Evolutionary conservation across 2,797 vertebrate genomes (phyloP).

Genomic region (Notolabrus celidotus): DNA sequence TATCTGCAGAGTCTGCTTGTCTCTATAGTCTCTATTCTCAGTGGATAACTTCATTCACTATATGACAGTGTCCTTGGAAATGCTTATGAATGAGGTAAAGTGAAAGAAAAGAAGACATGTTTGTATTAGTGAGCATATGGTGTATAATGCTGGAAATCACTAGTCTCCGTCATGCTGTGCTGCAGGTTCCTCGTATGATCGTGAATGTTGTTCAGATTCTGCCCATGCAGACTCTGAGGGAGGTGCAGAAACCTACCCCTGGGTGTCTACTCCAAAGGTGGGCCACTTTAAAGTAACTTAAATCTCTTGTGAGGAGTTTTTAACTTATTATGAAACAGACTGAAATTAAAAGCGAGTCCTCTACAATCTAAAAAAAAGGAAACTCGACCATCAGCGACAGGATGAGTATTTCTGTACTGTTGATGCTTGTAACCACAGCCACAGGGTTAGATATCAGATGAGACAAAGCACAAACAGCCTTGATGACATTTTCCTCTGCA

Average conservation of each 20-base stretch:
- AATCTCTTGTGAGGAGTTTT: not conserved
- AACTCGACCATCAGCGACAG: too few species aligned
- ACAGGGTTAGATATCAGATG: too few species aligned
- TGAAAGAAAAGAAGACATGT: not conserved
- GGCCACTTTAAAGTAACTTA: not conserved
- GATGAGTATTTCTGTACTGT: too few species aligned
- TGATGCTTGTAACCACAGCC: too few species aligned
- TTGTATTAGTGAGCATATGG: not conserved
- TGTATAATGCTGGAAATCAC: not conserved
- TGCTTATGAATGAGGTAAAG: conserved; percentile 87
- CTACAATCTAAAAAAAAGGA: too few species aligned
- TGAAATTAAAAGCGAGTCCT: too few species aligned
- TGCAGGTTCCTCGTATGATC: conserved; percentile 88
- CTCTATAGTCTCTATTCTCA: conserved; percentile 82
- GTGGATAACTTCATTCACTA: conserved; percentile 87
- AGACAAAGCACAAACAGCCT: too few species aligned
- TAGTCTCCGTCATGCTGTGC: not conserved
- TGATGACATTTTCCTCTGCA: too few species aligned
- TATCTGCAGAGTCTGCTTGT: conserved; percentile 19
- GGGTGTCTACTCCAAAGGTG: conserved; percentile 84
- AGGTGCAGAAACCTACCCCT: conserved; percentile 84
- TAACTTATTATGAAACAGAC: too few species aligned
- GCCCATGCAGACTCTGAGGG: conserved; percentile 83
- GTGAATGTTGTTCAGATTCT: conserved; percentile 86
- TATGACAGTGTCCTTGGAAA: conserved; percentile 85